Evolutionary conservation across 53 echinoderm and acorn worm species (phyloP).

Genomic region (Patiria pectinifera): DNA sequence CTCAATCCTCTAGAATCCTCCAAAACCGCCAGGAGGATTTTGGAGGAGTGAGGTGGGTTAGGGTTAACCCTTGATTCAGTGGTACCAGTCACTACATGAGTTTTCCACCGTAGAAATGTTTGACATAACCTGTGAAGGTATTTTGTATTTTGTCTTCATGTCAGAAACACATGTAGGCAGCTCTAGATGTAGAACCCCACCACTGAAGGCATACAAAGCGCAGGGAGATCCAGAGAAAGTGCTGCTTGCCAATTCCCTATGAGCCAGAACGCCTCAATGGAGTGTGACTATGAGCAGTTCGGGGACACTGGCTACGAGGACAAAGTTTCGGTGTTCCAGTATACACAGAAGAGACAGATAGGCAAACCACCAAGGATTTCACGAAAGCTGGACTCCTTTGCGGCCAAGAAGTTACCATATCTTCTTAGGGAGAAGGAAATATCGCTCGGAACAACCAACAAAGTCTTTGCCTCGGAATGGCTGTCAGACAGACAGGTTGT

Average conservation of each 20-base stretch:
- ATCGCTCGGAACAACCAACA: conserved; percentile 77
- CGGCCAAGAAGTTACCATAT: conserved; percentile 75
- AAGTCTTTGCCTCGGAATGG: conserved; percentile 98
- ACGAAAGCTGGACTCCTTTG: conserved; percentile 48
- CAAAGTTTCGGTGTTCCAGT: conserved; percentile 65
- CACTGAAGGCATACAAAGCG: background rate
- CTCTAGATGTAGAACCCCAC: background rate
- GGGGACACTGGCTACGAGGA: conserved; percentile 6
- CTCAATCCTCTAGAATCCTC: too few species aligned
- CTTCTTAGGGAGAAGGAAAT: conserved; percentile 78
- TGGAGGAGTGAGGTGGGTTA: too few species aligned
- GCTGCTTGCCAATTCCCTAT: background rate
- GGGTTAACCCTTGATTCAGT: too few species aligned
- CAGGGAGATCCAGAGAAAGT: background rate
- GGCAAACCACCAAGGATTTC: conserved; percentile 22
- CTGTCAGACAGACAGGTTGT: conserved; percentile 91
- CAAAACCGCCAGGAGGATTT: too few species aligned
- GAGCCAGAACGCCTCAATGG: background rate
- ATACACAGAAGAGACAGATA: conserved; percentile 57
- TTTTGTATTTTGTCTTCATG: background rate
- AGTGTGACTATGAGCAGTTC: conserved; percentile 31
- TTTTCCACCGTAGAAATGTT: too few species aligned
- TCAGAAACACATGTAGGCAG: background rate
- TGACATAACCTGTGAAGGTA: too few species aligned
- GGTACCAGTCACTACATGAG: too few species aligned